A percentile compares a stretch with the other conserved stretches of the same genome.
Conservation (phyloP, 2,888 invertebrate species). For the Nomada goodeniana region DNA sequence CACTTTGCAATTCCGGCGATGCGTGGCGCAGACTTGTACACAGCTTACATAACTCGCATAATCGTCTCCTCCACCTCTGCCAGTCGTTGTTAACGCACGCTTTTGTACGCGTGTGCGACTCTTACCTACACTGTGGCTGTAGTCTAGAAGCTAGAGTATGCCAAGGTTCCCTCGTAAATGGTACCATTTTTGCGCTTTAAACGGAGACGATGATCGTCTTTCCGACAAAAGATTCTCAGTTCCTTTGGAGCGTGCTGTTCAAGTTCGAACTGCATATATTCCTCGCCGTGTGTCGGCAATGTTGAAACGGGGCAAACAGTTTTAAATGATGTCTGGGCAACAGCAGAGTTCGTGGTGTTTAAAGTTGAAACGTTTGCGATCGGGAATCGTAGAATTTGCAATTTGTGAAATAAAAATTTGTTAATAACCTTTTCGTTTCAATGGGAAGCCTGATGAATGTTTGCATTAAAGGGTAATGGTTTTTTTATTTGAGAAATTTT, state of each 20-base stretch:
- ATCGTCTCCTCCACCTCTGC: slow-evolving; percentile 54
- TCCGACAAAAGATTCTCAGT: slow-evolving; percentile 37
- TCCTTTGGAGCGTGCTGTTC: neutral
- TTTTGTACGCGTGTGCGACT: slow-evolving; percentile 35
- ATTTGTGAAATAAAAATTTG: neutral
- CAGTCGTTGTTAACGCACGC: slow-evolving; percentile 34
- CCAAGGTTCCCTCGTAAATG: slow-evolving; percentile 70
- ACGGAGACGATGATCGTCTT: slow-evolving; percentile 12
- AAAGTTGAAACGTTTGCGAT: neutral
- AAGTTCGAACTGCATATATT: slow-evolving; percentile 9
- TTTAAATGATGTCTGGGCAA: too few species aligned
- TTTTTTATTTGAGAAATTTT: neutral
- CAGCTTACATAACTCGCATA: slow-evolving; percentile 68
- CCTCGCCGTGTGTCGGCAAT: neutral
- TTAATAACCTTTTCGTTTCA: too few species aligned
- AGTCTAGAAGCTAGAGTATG: slow-evolving; percentile 73
- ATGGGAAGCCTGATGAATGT: too few species aligned
- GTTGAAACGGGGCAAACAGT: neutral
- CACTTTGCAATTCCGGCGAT: slow-evolving; percentile 29
- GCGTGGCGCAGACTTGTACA: slow-evolving; percentile 51
- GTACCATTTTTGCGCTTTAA: slow-evolving; percentile 57
- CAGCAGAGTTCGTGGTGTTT: too few species aligned
- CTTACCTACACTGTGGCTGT: slow-evolving; percentile 61
- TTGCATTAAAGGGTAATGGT: neutral
- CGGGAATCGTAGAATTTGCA: neutral